Evolutionary conservation across 64 coral and sea anemone genomes (phyloP), one percentile per base, ranked within the genome.

Genomic region (Stylophora pistillata): DNA sequence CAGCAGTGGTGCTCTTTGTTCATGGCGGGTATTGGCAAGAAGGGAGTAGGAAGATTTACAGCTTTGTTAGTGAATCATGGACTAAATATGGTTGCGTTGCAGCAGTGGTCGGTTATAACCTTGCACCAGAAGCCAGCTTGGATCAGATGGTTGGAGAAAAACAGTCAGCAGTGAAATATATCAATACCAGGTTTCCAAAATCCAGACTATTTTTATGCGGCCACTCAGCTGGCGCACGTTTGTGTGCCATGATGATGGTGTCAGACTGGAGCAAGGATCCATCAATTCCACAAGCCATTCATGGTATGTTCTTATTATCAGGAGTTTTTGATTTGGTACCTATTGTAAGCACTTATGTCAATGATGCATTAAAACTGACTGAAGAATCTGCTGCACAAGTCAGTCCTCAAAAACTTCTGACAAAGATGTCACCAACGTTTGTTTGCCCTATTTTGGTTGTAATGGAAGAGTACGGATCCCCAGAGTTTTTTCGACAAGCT

Each of bases 211-310:
- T 88, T 76, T 74, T 93, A 56, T 93, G 86, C 31, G 91, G 91
- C 4, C 23, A 77, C 20, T 93, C 91, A 23, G 86, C 86, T 15
- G 91, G 91, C 9, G 91, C 86, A 16, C 91, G 88, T 9, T 63
- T 93, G 9, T 93, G 86, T 88, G 78, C 91, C 1, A 93, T 93
- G 86, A 84, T 89, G 86, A 72, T 87, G 86, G 61, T 79, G 54
- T 20, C 33, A 57, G 27, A 54, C 25, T 93, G 91, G 91, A 26
- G 18, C 30, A 53, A 77, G 10, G 27, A 61, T 76, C 55, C 71
- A 5, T 88, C 73, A 55, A 33, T 88, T 58, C 77, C 78, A n/a
- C 56, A 73, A 68, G 64, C n/a, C 31, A 73, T 93, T 18, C 79
- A 47, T 76, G 91, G 91, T n/a, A 89, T 93, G 86, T 93, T 34